Percentiles rank a stretch among this genome's conserved stretches.
These are phyloP conservation scores for Myrmophylax atrothorax DNA, from an alignment of 2,113 vertebrate species.

Conservation along the genomic window DNA sequence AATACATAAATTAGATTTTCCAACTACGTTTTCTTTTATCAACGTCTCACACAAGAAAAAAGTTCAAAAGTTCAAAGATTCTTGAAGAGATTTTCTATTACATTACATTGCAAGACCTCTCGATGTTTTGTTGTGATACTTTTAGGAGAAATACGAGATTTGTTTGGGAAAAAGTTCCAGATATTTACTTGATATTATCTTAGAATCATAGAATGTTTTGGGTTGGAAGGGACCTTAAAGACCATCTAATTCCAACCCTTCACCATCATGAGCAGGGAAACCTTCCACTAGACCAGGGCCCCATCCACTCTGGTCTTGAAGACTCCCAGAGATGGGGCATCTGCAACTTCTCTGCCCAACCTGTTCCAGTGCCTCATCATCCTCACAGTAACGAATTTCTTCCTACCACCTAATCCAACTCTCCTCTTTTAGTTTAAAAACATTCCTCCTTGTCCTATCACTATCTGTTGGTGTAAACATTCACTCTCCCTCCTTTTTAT, in stretches of 20 bases:
- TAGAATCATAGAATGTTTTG: background rate
- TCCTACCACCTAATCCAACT: background rate
- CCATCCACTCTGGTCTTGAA: background rate
- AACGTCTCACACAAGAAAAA: background rate
- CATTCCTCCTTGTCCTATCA: background rate
- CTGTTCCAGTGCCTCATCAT: background rate
- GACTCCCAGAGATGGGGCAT: background rate
- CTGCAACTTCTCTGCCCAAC: background rate
- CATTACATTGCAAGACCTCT: background rate
- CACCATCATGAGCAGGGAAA: background rate
- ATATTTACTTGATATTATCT: background rate
- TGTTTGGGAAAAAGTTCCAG: background rate
- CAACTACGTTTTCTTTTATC: background rate
- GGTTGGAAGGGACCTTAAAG: background rate
- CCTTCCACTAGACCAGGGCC: background rate
- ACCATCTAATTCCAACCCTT: background rate
- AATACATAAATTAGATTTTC: background rate
- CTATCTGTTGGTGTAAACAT: background rate
- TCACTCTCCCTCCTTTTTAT: background rate
- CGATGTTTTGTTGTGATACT: background rate
- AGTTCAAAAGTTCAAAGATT: background rate
- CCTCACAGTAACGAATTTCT: background rate
- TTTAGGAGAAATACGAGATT: background rate
- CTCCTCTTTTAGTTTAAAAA: background rate
- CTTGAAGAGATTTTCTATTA: background rate